phyloP scores from a whole-genome alignment of 2,113 vertebrate species.

The Hyperopisus bebe region DNA sequence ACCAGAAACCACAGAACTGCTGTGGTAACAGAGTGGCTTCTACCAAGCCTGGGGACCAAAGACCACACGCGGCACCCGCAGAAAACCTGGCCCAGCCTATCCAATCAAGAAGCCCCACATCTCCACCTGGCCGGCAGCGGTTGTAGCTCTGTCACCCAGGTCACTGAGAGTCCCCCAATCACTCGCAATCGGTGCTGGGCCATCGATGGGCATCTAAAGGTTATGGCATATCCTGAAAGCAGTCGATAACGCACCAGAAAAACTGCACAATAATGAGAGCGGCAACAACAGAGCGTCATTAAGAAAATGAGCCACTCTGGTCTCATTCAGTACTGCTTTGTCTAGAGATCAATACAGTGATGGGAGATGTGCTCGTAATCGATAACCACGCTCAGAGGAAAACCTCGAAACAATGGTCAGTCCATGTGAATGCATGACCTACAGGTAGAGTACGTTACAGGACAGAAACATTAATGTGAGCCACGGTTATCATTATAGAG shows the following conservation, averaged over 20 bases:
- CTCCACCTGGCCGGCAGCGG: not conserved
- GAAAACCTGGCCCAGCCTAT: not conserved
- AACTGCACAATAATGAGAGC: slow-evolving; percentile 96
- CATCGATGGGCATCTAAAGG: not conserved
- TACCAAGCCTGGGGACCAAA: not conserved
- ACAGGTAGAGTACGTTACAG: not conserved
- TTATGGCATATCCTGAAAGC: slow-evolving; percentile 58
- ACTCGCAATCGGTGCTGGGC: not conserved
- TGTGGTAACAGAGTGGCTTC: not conserved
- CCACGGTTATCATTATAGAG: not conserved
- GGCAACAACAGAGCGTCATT: slow-evolving; percentile 72
- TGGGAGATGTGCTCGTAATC: slow-evolving; percentile 52
- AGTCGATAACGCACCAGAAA: slow-evolving; percentile 88
- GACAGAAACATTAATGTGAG: not conserved
- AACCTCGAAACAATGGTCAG: not conserved
- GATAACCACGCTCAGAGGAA: slow-evolving; percentile 34
- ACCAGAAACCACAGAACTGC: not conserved
- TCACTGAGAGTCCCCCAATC: not conserved
- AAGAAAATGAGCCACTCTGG: slow-evolving; percentile 80
- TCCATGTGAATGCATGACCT: not conserved
- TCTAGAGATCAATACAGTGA: slow-evolving; percentile 63
- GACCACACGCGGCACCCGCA: not conserved
- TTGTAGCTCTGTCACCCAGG: not conserved
- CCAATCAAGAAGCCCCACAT: not conserved
- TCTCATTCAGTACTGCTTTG: slow-evolving; percentile 75